phyloP scores from a whole-genome alignment of 1,140 invertebrate species.

The Neelides sp. region DNA sequence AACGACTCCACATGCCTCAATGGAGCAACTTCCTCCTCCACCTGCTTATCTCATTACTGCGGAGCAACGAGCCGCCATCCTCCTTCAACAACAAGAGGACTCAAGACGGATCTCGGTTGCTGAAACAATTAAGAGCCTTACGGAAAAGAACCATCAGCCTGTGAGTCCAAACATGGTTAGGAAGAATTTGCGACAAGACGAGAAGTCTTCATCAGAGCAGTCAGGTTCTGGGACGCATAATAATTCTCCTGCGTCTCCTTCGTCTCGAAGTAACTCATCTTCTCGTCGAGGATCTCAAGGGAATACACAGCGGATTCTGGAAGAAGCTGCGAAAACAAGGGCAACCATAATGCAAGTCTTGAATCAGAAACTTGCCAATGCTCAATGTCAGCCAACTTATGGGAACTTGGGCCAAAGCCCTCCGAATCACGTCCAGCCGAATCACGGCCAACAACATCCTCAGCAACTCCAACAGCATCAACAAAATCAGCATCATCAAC shows the following conservation, averaged over 20 bases:
- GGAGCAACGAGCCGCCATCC: conserved; percentile 3
- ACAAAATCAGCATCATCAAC: conserved; percentile 44
- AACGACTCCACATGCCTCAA: conserved; percentile 33
- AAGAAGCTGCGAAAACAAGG: no score
- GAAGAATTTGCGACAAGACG: no score
- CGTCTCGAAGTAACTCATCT: no score
- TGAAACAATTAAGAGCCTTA: conserved; percentile 70
- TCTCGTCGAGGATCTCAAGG: no score
- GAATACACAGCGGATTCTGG: no score
- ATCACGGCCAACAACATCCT: conserved; percentile 3
- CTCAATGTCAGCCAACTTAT: conserved; percentile 13
- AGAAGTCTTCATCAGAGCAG: no score
- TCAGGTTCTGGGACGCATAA: no score
- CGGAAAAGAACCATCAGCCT: conserved; percentile 69
- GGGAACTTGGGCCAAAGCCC: conserved; percentile 5
- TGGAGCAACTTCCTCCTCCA: conserved; percentile 65
- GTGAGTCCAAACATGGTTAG: conserved; percentile 65
- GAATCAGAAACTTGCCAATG: conserved; percentile 48
- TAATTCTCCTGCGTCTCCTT: no score
- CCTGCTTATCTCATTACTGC: conserved; percentile 57
- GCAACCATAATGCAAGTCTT: conserved; percentile 47
- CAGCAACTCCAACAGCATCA: conserved; percentile 21
- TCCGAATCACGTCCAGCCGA: conserved; percentile 12
- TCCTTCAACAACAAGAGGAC: conserved; percentile 20
- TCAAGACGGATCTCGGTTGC: conserved; percentile 51